Percentiles rank a stretch among this genome's conserved stretches.
Evolutionary conservation across 2,888 invertebrate species (phyloP).

Genomic region (Digitonthophagus gazella): DNA sequence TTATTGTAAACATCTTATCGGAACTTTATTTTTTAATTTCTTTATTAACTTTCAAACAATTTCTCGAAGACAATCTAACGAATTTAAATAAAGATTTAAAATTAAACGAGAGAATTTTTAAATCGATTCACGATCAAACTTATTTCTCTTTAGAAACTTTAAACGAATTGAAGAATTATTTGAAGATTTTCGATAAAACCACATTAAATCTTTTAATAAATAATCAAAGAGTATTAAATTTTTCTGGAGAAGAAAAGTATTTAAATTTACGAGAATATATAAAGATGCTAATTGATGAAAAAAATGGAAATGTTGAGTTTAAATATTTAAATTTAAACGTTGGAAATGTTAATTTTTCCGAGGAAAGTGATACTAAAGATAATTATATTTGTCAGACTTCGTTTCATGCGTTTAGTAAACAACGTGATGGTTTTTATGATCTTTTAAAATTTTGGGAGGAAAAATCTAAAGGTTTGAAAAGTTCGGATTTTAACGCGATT

Average conservation of each 20-base stretch:
- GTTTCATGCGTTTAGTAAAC: conserved; percentile 74
- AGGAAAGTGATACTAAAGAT: conserved; percentile 79
- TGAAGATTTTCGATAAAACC: conserved; percentile 62
- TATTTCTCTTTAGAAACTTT: conserved; percentile 73
- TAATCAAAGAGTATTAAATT: conserved; percentile 59
- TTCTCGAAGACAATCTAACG: conserved; percentile 40
- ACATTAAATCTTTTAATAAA: conserved; percentile 67
- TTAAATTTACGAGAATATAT: not conserved
- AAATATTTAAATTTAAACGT: conserved; percentile 45
- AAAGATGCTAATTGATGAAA: not conserved
- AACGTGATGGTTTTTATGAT: conserved; percentile 84
- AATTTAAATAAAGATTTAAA: conserved; percentile 13
- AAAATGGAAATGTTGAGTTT: conserved; percentile 42
- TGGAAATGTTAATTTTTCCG: conserved; percentile 75
- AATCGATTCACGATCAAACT: conserved; percentile 64
- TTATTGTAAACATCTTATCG: conserved; percentile 63
- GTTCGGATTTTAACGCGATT: conserved; percentile 49
- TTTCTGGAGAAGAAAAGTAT: not conserved
- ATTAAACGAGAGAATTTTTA: conserved; percentile 27
- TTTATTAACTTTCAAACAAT: conserved; percentile 59
- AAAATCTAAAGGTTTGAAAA: conserved; percentile 49
- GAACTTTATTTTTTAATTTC: conserved; percentile 71
- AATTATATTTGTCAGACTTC: conserved; percentile 74
- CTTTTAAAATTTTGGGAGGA: conserved; percentile 73
- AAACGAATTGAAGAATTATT: conserved; percentile 56